A percentile compares a stretch with the other conserved stretches of the same genome.
phyloP scores from a whole-genome alignment of 1,140 invertebrate species.

The Dreissena rostriformis region DNA sequence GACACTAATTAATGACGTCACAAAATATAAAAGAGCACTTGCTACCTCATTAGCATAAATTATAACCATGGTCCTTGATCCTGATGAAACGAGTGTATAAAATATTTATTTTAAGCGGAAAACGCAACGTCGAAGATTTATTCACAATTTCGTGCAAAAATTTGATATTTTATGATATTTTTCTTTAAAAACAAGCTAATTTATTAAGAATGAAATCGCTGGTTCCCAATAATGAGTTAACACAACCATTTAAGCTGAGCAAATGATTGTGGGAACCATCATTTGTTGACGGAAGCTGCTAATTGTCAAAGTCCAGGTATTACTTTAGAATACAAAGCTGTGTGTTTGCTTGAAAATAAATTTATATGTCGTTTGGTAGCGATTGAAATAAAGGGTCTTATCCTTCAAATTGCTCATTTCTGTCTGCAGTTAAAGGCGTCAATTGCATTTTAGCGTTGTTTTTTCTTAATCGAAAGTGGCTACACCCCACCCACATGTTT shows the following conservation, averaged over 20 bases:
- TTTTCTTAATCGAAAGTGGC: too few species aligned
- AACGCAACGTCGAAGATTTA: too few species aligned
- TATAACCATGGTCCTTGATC: conserved; percentile 59
- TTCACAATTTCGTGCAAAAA: not conserved
- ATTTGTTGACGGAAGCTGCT: conserved; percentile 54
- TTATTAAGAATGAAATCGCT: conserved; percentile 43
- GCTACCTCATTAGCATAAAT: conserved; percentile 79
- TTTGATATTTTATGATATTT: not conserved
- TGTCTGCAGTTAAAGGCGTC: too few species aligned
- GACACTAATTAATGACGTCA: conserved; percentile 81
- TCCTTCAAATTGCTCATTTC: too few species aligned
- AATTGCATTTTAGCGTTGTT: too few species aligned
- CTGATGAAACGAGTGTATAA: too few species aligned
- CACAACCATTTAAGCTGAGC: too few species aligned
- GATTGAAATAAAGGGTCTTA: too few species aligned
- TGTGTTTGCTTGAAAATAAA: too few species aligned
- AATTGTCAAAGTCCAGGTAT: conserved; percentile 38
- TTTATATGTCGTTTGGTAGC: too few species aligned
- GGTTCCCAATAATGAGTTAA: conserved; percentile 34
- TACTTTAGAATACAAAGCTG: not conserved
- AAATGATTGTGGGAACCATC: conserved; percentile 11
- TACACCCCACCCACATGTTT: too few species aligned
- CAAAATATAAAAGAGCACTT: conserved; percentile 62
- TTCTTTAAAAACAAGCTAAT: conserved; percentile 22
- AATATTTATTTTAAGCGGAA: too few species aligned